A percentile compares a stretch with the other conserved stretches of the same genome.
Conservation (phyloP, 2,888 invertebrate genomes). For the Stictocephala bisonia region DNA sequence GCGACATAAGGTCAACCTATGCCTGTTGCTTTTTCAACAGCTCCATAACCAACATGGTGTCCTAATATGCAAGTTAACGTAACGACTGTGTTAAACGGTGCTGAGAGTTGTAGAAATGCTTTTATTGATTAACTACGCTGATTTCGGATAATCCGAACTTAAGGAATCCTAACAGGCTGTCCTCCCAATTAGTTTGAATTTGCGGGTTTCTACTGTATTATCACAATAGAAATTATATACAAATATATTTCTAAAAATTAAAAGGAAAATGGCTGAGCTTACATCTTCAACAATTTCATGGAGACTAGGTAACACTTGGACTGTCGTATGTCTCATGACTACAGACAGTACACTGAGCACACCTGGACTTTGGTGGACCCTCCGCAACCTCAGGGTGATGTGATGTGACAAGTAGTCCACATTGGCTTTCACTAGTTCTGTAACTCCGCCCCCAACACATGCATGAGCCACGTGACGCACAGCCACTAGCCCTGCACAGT, state of each 20-base stretch:
- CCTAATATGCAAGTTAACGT: too few species aligned
- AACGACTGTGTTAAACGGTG: too few species aligned
- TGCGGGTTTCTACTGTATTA: too few species aligned
- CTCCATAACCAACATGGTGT: too few species aligned
- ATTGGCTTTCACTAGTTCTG: slow-evolving; percentile 74
- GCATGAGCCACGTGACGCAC: slow-evolving; percentile 67
- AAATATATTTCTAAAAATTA: background rate
- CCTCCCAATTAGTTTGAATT: too few species aligned
- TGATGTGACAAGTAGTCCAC: slow-evolving; percentile 81
- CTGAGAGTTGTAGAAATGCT: too few species aligned
- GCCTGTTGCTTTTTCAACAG: too few species aligned
- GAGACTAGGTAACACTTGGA: slow-evolving; percentile 73
- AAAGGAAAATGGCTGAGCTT: slow-evolving; percentile 60
- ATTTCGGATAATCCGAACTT: too few species aligned
- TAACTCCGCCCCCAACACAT: slow-evolving; percentile 68
- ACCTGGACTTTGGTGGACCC: slow-evolving; percentile 70
- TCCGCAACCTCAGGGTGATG: slow-evolving; percentile 72
- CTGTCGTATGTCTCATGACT: slow-evolving; percentile 76
- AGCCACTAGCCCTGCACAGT: slow-evolving; percentile 51
- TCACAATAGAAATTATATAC: background rate
- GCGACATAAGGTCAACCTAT: too few species aligned
- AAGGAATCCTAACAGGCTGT: too few species aligned
- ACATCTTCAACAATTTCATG: slow-evolving; percentile 78
- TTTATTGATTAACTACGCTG: too few species aligned
- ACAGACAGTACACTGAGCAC: slow-evolving; percentile 79